Evolutionary conservation across 2,797 vertebrate species (phyloP), one percentile per base, ranked within the genome.

Genomic region (Pangasius sanitwongsei): DNA sequence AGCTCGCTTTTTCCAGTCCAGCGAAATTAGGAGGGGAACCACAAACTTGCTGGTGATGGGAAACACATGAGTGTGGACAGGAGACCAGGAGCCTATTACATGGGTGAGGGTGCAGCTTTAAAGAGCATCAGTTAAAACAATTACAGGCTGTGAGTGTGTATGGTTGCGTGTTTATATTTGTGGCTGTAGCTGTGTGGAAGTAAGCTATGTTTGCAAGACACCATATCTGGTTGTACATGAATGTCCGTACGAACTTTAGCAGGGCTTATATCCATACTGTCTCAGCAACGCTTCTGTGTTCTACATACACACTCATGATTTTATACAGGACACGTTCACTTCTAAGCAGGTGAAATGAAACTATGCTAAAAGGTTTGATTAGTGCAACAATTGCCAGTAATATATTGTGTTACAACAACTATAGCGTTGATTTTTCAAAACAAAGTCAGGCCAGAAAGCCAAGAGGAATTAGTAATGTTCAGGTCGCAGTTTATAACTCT

Each of bases 1-100:
- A 99, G 97, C 98, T 98, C 95, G 98, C 97, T 99, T 99, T 99
- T 99, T 99, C 98, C 98, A 99, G 98, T 97, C 97, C 97, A 96
- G 97, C 96, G 97, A 97, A 98, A 98, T 98, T 97, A 97, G 97
- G 97, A 99, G 97, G 97, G 97, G 97, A 97, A 99, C 98, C 98
- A 98, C 98, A 99, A 97, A 97, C 97, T 96, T 96, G 15, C 96
- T 96, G 84, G 96, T 98, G 97, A 99, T 99, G 97, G 97, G 97
- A 99, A 99, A 99, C 98, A 99, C 97, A 99, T 99, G 98, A 98
- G 97, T 94, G 94, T 41, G 85, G 90, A 91, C 91, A 80, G 86
- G 92, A 94, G 93, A 95, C 96, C 93, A 94, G 95, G 94, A 97
- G 96, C 94, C 95, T 96, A 96, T 94, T 95, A 94, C 92, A 94